Conservation (phyloP, 2,888 invertebrate species). For the Cremastinae sp. region DNA sequence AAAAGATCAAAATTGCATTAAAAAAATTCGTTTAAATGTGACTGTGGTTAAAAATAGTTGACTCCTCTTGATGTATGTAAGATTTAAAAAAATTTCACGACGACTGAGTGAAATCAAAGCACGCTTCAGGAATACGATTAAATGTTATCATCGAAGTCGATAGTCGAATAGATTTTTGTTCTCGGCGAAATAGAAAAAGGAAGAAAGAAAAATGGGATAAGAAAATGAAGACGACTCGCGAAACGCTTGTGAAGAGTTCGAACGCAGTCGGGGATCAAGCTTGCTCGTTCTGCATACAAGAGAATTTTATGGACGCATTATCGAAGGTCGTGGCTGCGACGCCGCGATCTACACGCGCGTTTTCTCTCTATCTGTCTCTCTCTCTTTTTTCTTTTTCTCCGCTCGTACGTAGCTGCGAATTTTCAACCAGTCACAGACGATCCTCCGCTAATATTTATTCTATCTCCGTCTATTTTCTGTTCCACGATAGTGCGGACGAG, state of each 20-base stretch:
- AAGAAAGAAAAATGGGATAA: not conserved
- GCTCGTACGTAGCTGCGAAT: too few relatives aligned
- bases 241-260: constrained; percentile 23
- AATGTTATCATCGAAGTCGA: not conserved
- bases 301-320: constrained; percentile 61
- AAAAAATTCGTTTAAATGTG: too few relatives aligned
- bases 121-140: not conserved
- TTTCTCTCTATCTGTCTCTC: constrained; percentile 25
- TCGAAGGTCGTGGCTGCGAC: constrained; percentile 59
- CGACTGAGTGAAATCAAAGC: too few relatives aligned
- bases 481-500: constrained; percentile 53
- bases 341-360: constrained; percentile 54
- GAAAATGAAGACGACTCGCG: constrained; percentile 33
- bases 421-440: constrained; percentile 26
- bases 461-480: constrained; percentile 44
- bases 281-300: constrained; percentile 59
- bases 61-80: too few relatives aligned
- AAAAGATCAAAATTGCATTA: too few relatives aligned
- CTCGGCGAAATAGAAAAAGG: not conserved
- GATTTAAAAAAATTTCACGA: too few relatives aligned
- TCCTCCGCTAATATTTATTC: constrained; percentile 25
- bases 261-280: constrained; percentile 43
- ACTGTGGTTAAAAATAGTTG: too few relatives aligned
- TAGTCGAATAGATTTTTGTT: not conserved
- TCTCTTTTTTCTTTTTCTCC: not conserved